Evolutionary conservation across 2,113 vertebrate genomes (phyloP).

Genomic region (Regulus satrapa): DNA sequence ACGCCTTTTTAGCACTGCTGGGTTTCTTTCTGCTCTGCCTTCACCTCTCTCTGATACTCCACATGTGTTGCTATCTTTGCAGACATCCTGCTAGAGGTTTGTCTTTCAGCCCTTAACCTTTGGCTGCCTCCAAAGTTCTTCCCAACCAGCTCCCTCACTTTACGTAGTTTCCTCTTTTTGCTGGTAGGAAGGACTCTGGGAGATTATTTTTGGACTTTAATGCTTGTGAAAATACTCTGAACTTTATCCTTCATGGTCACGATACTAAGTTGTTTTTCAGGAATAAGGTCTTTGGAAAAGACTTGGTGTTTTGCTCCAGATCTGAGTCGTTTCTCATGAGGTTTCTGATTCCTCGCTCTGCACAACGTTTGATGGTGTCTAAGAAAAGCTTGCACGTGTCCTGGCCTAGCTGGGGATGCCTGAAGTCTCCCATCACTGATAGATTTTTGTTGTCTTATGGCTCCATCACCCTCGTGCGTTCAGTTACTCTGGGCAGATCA

Average conservation of each 20-base stretch:
- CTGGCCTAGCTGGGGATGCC: background rate
- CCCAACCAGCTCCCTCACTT: background rate
- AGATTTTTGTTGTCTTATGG: background rate
- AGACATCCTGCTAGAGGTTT: slow-evolving; percentile 12
- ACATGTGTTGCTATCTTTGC: background rate
- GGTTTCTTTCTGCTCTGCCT: background rate
- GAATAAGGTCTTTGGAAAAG: background rate
- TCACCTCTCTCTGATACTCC: background rate
- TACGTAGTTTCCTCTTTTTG: background rate
- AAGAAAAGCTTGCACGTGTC: background rate
- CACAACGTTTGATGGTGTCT: background rate
- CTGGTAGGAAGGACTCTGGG: background rate
- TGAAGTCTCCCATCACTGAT: background rate
- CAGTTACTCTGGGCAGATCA: background rate
- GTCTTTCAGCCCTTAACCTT: slow-evolving; percentile 13
- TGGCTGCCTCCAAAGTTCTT: slow-evolving; percentile 18
- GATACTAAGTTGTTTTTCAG: background rate
- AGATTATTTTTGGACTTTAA: slow-evolving; percentile 12
- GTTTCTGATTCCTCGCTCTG: accelerated
- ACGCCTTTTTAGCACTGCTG: background rate
- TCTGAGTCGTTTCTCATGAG: background rate
- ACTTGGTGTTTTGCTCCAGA: background rate
- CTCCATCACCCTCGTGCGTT: background rate
- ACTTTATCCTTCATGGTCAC: background rate
- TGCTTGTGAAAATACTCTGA: background rate